Evolutionary conservation across 2,113 vertebrate species (phyloP).

Genomic region (Rhinogobius similis): DNA sequence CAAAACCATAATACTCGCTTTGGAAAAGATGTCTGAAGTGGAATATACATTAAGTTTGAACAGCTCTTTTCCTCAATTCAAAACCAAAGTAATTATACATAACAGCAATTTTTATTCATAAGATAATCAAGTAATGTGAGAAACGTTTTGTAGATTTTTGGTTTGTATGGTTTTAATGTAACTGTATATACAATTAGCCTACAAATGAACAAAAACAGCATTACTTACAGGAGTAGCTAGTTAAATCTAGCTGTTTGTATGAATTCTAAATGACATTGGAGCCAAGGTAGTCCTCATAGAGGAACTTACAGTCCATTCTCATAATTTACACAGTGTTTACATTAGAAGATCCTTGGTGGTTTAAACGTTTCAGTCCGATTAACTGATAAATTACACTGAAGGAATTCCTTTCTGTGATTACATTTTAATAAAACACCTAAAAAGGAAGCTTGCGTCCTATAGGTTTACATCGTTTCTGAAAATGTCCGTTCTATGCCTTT

Average conservation of each 20-base stretch:
- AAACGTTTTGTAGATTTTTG: slow-evolving; percentile 22
- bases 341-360: slow-evolving; percentile 43
- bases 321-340: slow-evolving; percentile 22
- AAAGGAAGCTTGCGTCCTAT: slow-evolving; percentile 35
- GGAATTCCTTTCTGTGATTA: slow-evolving; percentile 21
- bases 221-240: slow-evolving; percentile 67
- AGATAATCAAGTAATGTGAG: neutral
- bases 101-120: neutral
- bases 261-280: slow-evolving; percentile 65
- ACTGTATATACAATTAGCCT: slow-evolving; percentile 70
- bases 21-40: neutral
- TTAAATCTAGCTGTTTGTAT: slow-evolving; percentile 73
- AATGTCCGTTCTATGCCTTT: slow-evolving; percentile 14
- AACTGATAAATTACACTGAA: slow-evolving; percentile 28
- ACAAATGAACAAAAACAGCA: slow-evolving; percentile 61
- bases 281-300: slow-evolving; percentile 74
- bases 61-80: neutral
- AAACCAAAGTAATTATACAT: neutral
- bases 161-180: slow-evolving; percentile 74
- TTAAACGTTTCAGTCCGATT: slow-evolving; percentile 39
- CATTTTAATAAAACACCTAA: slow-evolving; percentile 39
- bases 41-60: neutral
- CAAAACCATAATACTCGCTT: too few relatives aligned
- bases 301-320: slow-evolving; percentile 60
- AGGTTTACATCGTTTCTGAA: neutral